Conservation (phyloP, 2,113 vertebrate species). For the Neodontobutis hainanensis region DNA sequence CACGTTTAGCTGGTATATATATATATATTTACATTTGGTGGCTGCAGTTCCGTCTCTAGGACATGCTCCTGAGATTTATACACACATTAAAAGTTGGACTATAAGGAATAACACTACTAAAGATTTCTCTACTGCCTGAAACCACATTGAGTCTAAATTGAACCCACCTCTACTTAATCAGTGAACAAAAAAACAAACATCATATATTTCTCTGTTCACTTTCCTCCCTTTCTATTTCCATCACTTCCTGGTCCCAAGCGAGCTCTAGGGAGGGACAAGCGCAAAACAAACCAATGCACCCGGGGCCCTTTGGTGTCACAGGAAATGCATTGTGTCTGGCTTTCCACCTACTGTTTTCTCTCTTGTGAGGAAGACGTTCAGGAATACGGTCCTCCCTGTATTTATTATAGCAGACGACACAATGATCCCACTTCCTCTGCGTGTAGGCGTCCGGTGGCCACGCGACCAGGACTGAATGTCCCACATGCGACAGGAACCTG, state of each 20-base stretch:
- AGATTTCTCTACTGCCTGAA: too few relatives aligned
- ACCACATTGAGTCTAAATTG: neutral
- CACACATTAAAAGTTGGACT: too few relatives aligned
- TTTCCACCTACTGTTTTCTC: slow-evolving; percentile 31
- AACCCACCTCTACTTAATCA: neutral
- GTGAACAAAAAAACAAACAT: slow-evolving; percentile 4
- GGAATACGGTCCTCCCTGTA: slow-evolving; percentile 33
- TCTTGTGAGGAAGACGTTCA: slow-evolving; percentile 37
- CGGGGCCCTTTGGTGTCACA: slow-evolving; percentile 42
- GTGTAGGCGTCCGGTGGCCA: slow-evolving; percentile 11
- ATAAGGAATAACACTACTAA: too few relatives aligned
- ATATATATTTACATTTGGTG: too few relatives aligned
- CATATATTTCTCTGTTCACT: slow-evolving; percentile 10
- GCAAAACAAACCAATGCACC: slow-evolving; percentile 24
- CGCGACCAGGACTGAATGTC: slow-evolving; percentile 11
- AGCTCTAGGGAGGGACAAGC: slow-evolving; percentile 7
- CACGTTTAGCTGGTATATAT: too few relatives aligned
- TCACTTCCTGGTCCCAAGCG: neutral
- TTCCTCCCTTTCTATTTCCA: slow-evolving; percentile 23
- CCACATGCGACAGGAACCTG: slow-evolving; percentile 11
- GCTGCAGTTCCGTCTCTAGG: too few relatives aligned
- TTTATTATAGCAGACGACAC: slow-evolving; percentile 44
- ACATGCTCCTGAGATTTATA: too few relatives aligned
- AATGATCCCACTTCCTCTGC: slow-evolving; percentile 36
- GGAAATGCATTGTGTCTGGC: slow-evolving; percentile 56